phyloP scores from a whole-genome alignment of 2,797 vertebrate species.

The Protonibea diacanthus region DNA sequence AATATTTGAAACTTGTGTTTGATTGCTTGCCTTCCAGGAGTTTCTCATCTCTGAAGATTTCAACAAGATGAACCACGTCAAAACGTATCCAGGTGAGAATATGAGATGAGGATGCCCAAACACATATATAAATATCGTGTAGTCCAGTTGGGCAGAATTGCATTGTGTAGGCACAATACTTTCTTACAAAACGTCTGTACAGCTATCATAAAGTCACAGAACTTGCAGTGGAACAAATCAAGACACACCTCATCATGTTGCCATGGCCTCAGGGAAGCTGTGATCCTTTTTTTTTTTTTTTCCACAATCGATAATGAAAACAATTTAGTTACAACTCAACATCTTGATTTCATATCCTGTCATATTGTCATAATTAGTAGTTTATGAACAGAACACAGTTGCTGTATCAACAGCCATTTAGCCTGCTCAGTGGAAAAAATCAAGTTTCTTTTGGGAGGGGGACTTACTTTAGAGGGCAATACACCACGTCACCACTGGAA shows the following conservation, averaged over 20 bases:
- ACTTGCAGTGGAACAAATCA: neutral
- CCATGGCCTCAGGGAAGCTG: neutral
- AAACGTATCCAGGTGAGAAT: slow-evolving; percentile 95
- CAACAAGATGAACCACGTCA: slow-evolving; percentile 98
- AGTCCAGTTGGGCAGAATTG: neutral
- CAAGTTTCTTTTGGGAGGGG: too few relatives aligned
- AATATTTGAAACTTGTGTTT: slow-evolving; percentile 34
- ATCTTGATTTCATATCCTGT: slow-evolving; percentile 12
- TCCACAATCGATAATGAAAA: neutral
- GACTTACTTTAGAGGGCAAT: slow-evolving; percentile 10
- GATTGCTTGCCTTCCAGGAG: slow-evolving; percentile 84
- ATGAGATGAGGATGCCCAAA: neutral
- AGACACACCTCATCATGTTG: neutral
- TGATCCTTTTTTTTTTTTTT: neutral
- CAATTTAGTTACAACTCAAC: neutral
- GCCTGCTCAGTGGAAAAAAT: slow-evolving; percentile 37
- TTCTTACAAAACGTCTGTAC: neutral
- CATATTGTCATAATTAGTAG: neutral
- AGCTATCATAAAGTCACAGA: too few relatives aligned
- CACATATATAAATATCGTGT: too few relatives aligned
- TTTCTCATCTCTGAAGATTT: slow-evolving; percentile 99
- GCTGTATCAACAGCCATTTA: slow-evolving; percentile 26
- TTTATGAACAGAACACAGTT: slow-evolving; percentile 13
- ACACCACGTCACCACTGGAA: slow-evolving; percentile 48
- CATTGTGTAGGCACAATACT: neutral